Conservation (phyloP, 2,888 invertebrate species). For the Aphodius sticticus region DNA sequence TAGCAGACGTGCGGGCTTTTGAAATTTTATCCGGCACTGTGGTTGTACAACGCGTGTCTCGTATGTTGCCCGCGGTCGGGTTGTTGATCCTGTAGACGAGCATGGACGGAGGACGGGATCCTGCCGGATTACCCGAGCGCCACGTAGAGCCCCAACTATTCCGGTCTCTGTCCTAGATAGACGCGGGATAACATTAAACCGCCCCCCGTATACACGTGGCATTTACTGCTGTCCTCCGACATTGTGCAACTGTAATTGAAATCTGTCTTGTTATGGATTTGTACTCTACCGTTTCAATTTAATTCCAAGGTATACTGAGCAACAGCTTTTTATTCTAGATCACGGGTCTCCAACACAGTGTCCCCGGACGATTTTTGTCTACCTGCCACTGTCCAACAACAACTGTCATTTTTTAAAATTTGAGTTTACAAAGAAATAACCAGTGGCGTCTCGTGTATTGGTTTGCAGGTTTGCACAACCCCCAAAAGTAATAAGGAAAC, state of each 20-base stretch:
- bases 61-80: conserved; percentile 51
- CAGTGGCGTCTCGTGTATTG: too few relatives aligned
- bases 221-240: conserved; percentile 42
- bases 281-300: conserved; percentile 17
- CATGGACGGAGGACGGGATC: conserved; percentile 47
- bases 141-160: conserved; percentile 48
- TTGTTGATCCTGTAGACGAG: conserved; percentile 51
- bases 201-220: conserved; percentile 48
- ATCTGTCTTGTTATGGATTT: conserved; percentile 20
- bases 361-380: too few relatives aligned
- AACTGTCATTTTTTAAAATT: too few relatives aligned
- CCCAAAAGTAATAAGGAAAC: too few relatives aligned
- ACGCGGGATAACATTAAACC: conserved; percentile 51
- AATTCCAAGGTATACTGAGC: neutral
- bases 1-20: neutral
- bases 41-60: conserved; percentile 48
- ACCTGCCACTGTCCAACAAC: too few relatives aligned
- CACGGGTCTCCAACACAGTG: too few relatives aligned
- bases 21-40: conserved; percentile 19
- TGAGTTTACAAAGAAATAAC: too few relatives aligned
- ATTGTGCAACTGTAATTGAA: conserved; percentile 16
- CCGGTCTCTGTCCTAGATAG: conserved; percentile 51
- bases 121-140: conserved; percentile 50
- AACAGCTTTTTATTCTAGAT: neutral
- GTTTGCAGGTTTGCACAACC: too few relatives aligned